Base-by-base conservation (phyloP, 2,113 vertebrate genomes). In the Mystacornis crossleyi region DNA sequence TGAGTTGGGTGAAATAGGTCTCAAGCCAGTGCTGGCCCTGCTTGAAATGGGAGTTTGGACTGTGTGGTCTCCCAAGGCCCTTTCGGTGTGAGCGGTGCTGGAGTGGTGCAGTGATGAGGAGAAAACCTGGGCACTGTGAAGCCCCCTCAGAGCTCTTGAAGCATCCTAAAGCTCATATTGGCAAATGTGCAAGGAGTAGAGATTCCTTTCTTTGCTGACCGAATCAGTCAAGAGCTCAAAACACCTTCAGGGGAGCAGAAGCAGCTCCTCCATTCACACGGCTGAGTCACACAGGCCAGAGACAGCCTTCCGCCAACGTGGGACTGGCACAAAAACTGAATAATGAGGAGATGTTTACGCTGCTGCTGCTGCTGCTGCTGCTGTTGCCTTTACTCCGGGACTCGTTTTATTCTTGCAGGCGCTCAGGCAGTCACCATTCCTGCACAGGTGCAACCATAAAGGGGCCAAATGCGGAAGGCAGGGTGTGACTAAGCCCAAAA, bases 401-500 rank as follows among this genome's bases (percentile, higher is more conserved):
- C 82, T 89, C 1, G 0, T 96, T 93, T 92, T 53, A 64, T 89
- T 84, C 82, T 93, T 48, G 72, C 72, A 84, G 3, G 65, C 89
- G 94, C 95, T 96, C 93, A 93, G 82, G 67, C 92, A 86, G 53
- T 45, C 86, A 78, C 90, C 75, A 95, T 96, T 96, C 93, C 96
- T 45, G 51, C 95, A 90, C 96, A 96, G 95, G 95, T 95, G 96
- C 93, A 95, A 86, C 88, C 73, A 93, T 83, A 95, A 96, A 94
- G 65, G 91, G 86, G 86, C 86, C 92, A 96, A 97, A 93, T 93
- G 90, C 81, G 82, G 93, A 96, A 97, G 79, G 92, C 90, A 96
- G 95, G 95, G 88, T 96, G 95, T 94, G 95, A 96, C 92, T 95
- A 95, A 96, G 96, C 83, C 82, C 92, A 96, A 92, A 97, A 93